Evolutionary conservation across 92 coral and sea anemone species (phyloP).

Genomic region (Palythoa grandis): DNA sequence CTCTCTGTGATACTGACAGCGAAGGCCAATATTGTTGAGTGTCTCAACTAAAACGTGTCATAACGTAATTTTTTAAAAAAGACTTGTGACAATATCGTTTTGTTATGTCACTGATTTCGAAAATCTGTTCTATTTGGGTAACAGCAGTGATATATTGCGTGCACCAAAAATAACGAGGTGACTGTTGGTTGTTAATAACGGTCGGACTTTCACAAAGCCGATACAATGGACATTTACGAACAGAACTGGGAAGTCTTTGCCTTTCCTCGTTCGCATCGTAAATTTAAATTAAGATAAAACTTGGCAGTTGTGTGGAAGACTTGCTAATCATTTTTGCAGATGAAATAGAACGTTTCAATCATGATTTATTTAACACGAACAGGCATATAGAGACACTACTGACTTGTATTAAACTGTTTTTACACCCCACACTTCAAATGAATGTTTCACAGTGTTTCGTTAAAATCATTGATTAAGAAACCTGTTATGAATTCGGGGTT

Average conservation of each 20-base stretch:
- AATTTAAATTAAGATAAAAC: background rate
- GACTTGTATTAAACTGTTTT: too few species aligned
- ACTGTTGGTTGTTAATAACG: too few species aligned
- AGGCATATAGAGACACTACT: too few species aligned
- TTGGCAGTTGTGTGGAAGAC: conserved; percentile 11
- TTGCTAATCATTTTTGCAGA: background rate
- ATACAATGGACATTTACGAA: background rate
- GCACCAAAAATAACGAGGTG: background rate
- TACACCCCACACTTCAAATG: too few species aligned
- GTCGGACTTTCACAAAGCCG: background rate
- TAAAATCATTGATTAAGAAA: too few species aligned
- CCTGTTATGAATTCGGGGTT: background rate
- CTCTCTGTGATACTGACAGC: background rate
- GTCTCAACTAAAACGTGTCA: background rate
- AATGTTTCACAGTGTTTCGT: too few species aligned
- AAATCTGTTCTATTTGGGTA: background rate
- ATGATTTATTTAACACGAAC: too few species aligned
- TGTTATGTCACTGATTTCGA: too few species aligned
- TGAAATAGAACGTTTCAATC: too few species aligned
- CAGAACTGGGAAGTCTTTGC: too few species aligned
- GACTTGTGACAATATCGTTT: background rate
- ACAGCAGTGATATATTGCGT: background rate
- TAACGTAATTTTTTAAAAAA: background rate
- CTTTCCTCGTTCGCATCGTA: background rate
- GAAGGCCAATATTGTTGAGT: background rate